Evolutionary conservation across 2,113 vertebrate species (phyloP).

Genomic region (Gobius niger): DNA sequence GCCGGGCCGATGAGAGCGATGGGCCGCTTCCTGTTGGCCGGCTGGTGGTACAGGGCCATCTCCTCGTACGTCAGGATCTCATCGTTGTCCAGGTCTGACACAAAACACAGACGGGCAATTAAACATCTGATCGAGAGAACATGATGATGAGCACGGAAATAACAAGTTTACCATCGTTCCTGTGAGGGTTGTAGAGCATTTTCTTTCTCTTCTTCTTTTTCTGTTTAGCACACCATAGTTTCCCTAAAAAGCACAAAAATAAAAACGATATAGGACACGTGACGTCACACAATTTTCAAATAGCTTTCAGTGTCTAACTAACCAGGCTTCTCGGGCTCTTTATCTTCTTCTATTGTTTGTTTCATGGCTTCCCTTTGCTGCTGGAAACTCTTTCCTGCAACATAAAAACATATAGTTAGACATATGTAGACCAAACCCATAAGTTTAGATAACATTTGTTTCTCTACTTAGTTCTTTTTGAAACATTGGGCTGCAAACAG

Average conservation of each 20-base stretch:
- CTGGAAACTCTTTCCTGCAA: conserved; percentile 94
- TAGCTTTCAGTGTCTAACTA: conserved; percentile 5
- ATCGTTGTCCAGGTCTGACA: conserved; percentile 90
- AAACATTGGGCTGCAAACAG: too few species aligned
- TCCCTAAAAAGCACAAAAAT: conserved; percentile 76
- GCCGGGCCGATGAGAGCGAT: conserved; percentile 92
- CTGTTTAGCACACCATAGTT: conserved; percentile 98
- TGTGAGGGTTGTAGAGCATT: conserved; percentile 89
- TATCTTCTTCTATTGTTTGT: conserved; percentile 98
- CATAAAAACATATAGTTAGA: neutral
- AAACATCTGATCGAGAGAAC: neutral
- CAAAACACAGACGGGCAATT: neutral
- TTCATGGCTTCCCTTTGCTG: conserved; percentile 99
- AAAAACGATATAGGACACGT: neutral
- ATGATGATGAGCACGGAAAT: neutral
- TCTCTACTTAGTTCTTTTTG: too few species aligned
- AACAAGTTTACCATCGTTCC: conserved; percentile 84
- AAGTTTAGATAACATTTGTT: too few species aligned
- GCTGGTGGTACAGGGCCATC: conserved; percentile 98
- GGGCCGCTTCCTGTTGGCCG: conserved; percentile 93
- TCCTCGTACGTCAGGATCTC: conserved; percentile 98
- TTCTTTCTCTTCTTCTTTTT: conserved; percentile 99
- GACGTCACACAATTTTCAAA: neutral
- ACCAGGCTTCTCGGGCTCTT: conserved; percentile 98
- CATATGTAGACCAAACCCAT: neutral